Percentiles rank a stretch among this genome's conserved stretches.
Evolutionary conservation across 2,888 invertebrate genomes (phyloP).

Genomic region (Unio pictorum): DNA sequence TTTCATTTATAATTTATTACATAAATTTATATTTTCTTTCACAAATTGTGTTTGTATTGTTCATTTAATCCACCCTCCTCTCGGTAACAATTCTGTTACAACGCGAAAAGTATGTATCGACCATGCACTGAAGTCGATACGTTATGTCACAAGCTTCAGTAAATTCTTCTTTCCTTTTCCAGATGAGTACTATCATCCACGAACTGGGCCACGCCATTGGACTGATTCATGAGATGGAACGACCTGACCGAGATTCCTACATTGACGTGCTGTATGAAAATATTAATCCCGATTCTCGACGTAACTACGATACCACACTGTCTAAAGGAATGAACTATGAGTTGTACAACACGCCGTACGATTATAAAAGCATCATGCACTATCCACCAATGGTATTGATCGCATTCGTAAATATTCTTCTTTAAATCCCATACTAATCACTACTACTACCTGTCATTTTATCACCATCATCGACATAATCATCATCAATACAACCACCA

Average conservation of each 20-base stretch:
- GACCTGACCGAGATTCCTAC: conserved; percentile 38
- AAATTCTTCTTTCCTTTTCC: conserved; percentile 2
- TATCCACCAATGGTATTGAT: conserved; percentile 36
- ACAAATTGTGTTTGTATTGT: too few relatives aligned
- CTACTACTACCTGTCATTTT: too few relatives aligned
- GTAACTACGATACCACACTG: conserved; percentile 27
- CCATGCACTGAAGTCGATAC: too few relatives aligned
- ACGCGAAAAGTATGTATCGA: too few relatives aligned
- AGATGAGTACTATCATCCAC: conserved; percentile 34
- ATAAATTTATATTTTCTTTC: too few relatives aligned
- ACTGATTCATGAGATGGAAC: conserved; percentile 37
- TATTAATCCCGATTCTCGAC: conserved; percentile 21
- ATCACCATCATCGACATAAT: background rate
- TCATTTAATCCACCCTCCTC: too few relatives aligned
- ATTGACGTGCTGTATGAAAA: conserved; percentile 30
- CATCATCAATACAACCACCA: background rate
- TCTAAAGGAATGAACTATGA: conserved; percentile 17
- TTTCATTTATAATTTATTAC: too few relatives aligned
- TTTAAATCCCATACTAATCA: too few relatives aligned
- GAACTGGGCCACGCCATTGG: conserved; percentile 48
- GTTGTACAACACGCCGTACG: conserved; percentile 28
- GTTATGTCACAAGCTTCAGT: background rate
- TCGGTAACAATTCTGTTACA: too few relatives aligned
- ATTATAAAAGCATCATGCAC: conserved; percentile 50
- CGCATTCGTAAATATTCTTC: too few relatives aligned